Conservation (phyloP, 2,888 invertebrate genomes). For the Orthosia gracilis region DNA sequence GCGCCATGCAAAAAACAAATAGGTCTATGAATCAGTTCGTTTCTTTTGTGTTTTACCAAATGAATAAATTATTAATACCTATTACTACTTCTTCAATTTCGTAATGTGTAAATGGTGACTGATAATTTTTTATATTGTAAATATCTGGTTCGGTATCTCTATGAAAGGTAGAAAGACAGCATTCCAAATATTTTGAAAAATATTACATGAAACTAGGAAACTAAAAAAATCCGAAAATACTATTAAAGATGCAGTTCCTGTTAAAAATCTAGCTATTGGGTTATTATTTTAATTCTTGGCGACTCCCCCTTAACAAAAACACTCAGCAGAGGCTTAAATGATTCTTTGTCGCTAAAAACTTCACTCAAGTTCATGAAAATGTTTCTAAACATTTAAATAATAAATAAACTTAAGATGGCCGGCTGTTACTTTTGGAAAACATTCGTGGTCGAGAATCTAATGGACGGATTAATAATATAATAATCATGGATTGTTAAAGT, state of each 20-base stretch:
- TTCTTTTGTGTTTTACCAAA: no score
- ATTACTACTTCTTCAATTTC: no score
- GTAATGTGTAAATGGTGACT: no score
- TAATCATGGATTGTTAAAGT: conserved; percentile 23
- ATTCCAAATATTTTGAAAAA: background rate
- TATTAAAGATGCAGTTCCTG: background rate
- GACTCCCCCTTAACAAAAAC: conserved; percentile 68
- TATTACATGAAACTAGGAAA: background rate
- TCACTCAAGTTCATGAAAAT: conserved; percentile 66
- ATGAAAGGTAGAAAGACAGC: background rate
- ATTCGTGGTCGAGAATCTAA: conserved; percentile 52
- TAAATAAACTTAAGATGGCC: conserved; percentile 60
- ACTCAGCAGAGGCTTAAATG: conserved; percentile 70
- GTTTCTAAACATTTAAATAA: conserved; percentile 66
- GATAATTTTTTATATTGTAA: no score
- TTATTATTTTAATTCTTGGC: background rate
- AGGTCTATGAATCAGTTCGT: no score
- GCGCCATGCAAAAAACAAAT: no score
- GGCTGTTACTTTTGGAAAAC: conserved; percentile 36
- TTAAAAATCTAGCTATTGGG: background rate
- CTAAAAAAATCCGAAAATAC: background rate
- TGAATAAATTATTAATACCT: no score
- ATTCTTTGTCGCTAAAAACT: conserved; percentile 71
- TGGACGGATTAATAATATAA: conserved; percentile 43
- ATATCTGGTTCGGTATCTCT: background rate